Percentiles rank a stretch among this genome's conserved stretches.
These are phyloP conservation scores for Hiodon alosoides DNA, from an alignment of 2,113 vertebrate species.

Conservation along the genomic window DNA sequence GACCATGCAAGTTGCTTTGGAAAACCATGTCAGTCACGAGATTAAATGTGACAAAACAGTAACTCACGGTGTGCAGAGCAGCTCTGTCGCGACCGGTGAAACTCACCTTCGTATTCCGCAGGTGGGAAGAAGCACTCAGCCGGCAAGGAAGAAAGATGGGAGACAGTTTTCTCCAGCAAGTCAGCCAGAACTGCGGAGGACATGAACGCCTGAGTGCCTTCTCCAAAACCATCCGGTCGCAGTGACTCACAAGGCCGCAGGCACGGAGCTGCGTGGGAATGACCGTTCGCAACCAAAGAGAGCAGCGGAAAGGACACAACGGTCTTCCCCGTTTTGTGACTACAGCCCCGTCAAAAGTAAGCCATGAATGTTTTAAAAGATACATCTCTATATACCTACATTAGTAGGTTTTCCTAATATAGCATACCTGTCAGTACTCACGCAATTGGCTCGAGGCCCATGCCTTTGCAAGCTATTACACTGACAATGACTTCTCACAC, in stretches of 20 bases:
- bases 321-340: not conserved
- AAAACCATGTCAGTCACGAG: too few species aligned
- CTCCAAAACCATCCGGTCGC: not conserved
- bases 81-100: not conserved
- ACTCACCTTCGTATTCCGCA: conserved; percentile 73
- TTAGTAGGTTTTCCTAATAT: too few species aligned
- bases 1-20: too few species aligned
- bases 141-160: conserved; percentile 64
- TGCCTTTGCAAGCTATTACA: too few species aligned
- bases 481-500: too few species aligned
- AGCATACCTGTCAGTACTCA: too few species aligned
- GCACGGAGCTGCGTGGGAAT: not conserved
- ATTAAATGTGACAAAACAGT: too few species aligned
- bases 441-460: too few species aligned
- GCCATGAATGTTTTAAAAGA: too few species aligned
- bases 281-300: not conserved
- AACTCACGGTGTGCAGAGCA: too few species aligned
- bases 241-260: not conserved
- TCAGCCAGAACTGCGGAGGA: conserved; percentile 72
- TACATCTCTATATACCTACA: too few species aligned
- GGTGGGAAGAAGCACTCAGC: conserved; percentile 70
- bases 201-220: not conserved
- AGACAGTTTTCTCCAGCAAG: conserved; percentile 76
- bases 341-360: not conserved
- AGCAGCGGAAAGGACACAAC: not conserved